Evolutionary conservation across 2,888 invertebrate genomes (phyloP), one percentile per base, ranked within the genome.

Genomic region (Dysmachus trigonus): DNA sequence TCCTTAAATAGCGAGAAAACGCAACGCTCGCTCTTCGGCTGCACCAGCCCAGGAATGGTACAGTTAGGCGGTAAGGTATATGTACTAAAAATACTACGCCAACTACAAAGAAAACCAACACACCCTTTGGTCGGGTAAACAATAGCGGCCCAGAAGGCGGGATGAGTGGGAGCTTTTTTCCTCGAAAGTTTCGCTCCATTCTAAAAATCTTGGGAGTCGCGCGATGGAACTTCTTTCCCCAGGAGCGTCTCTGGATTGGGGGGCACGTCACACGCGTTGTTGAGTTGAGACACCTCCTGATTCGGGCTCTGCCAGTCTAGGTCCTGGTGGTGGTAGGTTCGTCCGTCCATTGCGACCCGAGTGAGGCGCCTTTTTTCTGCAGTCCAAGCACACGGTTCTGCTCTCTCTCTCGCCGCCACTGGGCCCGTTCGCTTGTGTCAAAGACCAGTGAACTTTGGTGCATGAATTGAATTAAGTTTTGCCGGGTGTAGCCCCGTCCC

Each of bases 371-470:
- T 62, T 62, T 62, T 62, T 51, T n/a, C 27, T 27, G n/a, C 47
- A 7, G 38, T 10, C 10, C 38, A 7, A 38, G 6, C 31, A 10
- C 38, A 38, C 38, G 1, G 38, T 1, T 6, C 47, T 18, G 47
- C 5, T n/a, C 47, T 15, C 47, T 62, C 62, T 22, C 22, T n/a
- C 51, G 51, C 1, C 62, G 62, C 27, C 62, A 2, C 62, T 22
- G 62, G 62, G 3, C 10, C 18, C 62, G 3, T 22, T 62, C 47
- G 47, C n/a, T 62, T 27, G 83, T 83, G 83, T 72, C 83, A 83
- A 83, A 83, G 83, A 83, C 41, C 83, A 83, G 83, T 83, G 83
- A 83, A 83, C 83, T 72, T 82, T 82, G 35, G 71, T 71, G 62
- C 33, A 31, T 81, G 22, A 71, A 62, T 82, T 82, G 77, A 77